phyloP scores from a whole-genome alignment of 2,113 vertebrate species.

The Taxidea taxus region DNA sequence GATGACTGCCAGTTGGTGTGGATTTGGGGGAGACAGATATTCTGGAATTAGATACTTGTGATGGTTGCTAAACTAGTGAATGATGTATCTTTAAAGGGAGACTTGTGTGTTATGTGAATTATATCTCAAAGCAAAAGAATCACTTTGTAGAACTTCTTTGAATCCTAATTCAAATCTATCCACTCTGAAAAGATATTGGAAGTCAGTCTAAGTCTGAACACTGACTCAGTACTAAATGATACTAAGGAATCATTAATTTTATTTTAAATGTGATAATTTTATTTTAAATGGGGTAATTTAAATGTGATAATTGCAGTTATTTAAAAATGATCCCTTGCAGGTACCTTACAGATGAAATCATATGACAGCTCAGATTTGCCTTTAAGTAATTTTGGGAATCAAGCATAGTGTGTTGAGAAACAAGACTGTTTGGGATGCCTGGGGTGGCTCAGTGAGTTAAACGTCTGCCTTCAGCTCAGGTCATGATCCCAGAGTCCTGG shows the following conservation, averaged over 20 bases:
- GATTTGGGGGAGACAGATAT: not conserved
- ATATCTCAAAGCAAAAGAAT: not conserved
- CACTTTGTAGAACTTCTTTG: not conserved
- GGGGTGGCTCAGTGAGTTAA: too few relatives aligned
- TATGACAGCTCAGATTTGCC: not conserved
- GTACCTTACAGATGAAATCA: not conserved
- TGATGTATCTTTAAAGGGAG: not conserved
- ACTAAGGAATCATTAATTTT: not conserved
- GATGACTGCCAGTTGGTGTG: not conserved
- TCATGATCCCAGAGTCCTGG: too few relatives aligned
- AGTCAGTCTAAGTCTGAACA: not conserved
- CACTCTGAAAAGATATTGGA: not conserved
- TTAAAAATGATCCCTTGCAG: not conserved
- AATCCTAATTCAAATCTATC: not conserved
- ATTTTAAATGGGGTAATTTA: not conserved
- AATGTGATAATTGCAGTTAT: not conserved
- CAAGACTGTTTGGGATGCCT: not conserved
- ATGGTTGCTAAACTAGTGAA: not conserved
- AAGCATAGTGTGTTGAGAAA: not conserved
- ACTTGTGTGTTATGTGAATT: not conserved
- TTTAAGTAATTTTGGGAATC: not conserved
- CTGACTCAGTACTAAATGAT: not conserved
- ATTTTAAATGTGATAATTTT: not conserved
- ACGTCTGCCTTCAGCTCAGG: too few relatives aligned
- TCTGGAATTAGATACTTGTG: not conserved